Percentiles rank a stretch among this genome's conserved stretches.
Evolutionary conservation across 2,888 invertebrate genomes (phyloP).

Genomic region (Pseudanteris insignis): DNA sequence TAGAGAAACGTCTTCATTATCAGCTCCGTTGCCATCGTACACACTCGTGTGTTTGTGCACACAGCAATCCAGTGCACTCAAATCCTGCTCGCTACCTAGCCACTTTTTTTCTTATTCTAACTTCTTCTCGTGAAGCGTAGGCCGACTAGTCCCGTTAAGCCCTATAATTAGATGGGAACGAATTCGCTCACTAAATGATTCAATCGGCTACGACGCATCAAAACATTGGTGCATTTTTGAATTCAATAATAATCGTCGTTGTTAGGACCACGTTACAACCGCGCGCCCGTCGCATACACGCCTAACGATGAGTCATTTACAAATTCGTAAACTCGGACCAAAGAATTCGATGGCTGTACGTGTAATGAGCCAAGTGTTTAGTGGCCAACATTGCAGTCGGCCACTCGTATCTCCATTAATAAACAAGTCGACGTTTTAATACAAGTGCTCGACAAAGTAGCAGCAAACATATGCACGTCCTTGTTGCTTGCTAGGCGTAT

Average conservation of each 20-base stretch:
- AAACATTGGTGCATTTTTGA: slow-evolving; percentile 24
- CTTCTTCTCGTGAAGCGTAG: not conserved
- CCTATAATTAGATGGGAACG: slow-evolving; percentile 43
- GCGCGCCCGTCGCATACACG: too few species aligned
- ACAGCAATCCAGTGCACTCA: too few species aligned
- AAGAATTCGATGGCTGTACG: slow-evolving; percentile 26
- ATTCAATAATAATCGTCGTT: slow-evolving; percentile 40
- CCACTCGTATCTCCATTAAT: slow-evolving; percentile 52
- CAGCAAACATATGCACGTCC: slow-evolving; percentile 46
- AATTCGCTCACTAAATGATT: slow-evolving; percentile 40
- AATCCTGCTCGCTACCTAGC: too few species aligned
- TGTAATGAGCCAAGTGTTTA: slow-evolving; percentile 31
- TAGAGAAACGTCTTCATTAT: slow-evolving; percentile 67
- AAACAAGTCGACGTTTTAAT: slow-evolving; percentile 65
- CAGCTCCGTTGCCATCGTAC: slow-evolving; percentile 47
- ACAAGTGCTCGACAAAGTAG: slow-evolving; percentile 54
- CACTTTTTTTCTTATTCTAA: too few species aligned
- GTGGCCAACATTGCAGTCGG: slow-evolving; percentile 4
- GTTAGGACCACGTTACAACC: too few species aligned
- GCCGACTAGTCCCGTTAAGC: slow-evolving; percentile 10
- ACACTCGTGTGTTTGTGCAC: slow-evolving; percentile 30
- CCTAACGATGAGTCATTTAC: slow-evolving; percentile 36
- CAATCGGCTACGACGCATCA: slow-evolving; percentile 34
- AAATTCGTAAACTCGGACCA: slow-evolving; percentile 30
- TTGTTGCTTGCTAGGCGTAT: slow-evolving; percentile 30